Base-by-base conservation (phyloP, 1,140 invertebrate genomes). In the Steinernema khuongi region DNA sequence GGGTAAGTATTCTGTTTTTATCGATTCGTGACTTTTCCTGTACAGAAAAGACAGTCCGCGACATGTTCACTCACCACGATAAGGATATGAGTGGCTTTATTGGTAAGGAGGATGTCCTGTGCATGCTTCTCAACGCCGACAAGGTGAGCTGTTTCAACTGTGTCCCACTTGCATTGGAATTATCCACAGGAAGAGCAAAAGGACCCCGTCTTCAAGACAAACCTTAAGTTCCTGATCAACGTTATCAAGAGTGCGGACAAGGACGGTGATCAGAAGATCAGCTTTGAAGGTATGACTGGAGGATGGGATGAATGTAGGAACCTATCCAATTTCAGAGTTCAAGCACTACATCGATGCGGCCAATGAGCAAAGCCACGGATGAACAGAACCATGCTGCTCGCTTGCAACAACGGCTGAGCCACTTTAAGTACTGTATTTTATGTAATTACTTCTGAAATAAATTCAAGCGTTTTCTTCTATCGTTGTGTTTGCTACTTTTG, bases 211-310 rank as follows among this genome's bases (percentile, higher is more conserved):
- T 83, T 83, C 71, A 84, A 80, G 32, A 81, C 85, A 11, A 83
- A 83, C 1, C 72, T 80, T 60, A 79, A 83, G 29, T 86, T 86
- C 50, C 78, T 86, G 2, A 80, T 85, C 43, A 70, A 78, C 28
- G 79, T 84, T 2, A 76, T 86, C 19, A 82, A 80, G 44, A 81
- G 81, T 28, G 77, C 84, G 4, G 85, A 86, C 60, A 82, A 85
- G 31, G 83, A 85, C 73, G 84, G 83, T 19, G 84, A 85, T 50
- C 79, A 79, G 0, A 81, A 82, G 70, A 86, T 86, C 33, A 80
- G 81, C 71, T 86, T 86, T 71, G 84, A 86, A 67, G 85, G 78
- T 77, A 22, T 44, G 30, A 18, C 18, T 74, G n/a, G n/a, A 18
- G 60, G 18, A 19, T n/a, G 1, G 44, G 2, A 22, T 18, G 17